These are phyloP conservation scores for Dasyornis broadbenti DNA, from an alignment of 2,113 vertebrate genomes.

Conservation along the genomic window DNA sequence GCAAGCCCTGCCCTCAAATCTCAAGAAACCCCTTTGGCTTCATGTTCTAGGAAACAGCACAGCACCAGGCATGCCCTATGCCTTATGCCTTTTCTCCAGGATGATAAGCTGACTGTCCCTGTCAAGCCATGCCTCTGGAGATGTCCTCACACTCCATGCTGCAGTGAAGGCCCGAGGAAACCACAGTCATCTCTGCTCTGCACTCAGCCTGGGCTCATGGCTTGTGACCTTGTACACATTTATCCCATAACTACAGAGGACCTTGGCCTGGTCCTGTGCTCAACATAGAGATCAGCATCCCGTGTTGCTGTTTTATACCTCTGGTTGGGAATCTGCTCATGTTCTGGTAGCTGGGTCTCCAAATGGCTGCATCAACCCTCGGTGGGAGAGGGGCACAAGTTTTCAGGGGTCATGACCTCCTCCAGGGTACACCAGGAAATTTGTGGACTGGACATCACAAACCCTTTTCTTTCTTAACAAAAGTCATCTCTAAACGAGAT, in stretches of 20 bases:
- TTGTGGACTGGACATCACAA: neutral
- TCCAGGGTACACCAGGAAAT: neutral
- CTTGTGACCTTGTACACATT: neutral
- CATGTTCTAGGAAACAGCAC: neutral
- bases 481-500: neutral
- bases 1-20: neutral
- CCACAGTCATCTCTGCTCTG: neutral
- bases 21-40: neutral
- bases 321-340: neutral
- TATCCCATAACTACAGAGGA: neutral
- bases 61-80: rapidly evolving
- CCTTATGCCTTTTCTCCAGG: neutral
- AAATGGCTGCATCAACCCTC: neutral
- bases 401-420: neutral
- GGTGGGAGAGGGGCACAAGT: neutral
- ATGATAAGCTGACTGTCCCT: neutral
- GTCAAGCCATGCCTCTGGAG: neutral
- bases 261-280: neutral
- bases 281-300: neutral
- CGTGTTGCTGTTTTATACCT: neutral
- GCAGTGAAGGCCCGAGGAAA: rapidly evolving
- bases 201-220: neutral
- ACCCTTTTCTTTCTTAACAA: neutral
- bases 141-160: neutral
- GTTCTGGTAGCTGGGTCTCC: neutral